Percentiles rank a stretch among this genome's conserved stretches.
These are phyloP conservation scores for Thecocarcelia acutangulata DNA, from an alignment of 2,888 invertebrate genomes.

Conservation along the genomic window DNA sequence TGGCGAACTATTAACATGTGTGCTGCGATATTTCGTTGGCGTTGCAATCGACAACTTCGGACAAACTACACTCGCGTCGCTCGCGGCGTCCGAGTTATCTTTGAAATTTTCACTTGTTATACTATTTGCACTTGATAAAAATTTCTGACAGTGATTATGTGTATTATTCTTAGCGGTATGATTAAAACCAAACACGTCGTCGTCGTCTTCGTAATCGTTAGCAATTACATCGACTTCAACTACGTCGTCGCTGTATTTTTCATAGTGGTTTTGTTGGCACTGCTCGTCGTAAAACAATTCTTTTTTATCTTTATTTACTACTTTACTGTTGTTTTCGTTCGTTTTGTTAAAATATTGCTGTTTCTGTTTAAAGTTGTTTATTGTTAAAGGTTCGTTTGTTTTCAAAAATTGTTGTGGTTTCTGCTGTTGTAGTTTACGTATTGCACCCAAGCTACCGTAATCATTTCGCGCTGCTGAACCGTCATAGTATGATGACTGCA, in stretches of 20 bases:
- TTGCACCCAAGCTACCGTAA: conserved; percentile 62
- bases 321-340: conserved; percentile 49
- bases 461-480: conserved; percentile 53
- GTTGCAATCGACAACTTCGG: conserved; percentile 43
- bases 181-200: conserved; percentile 68
- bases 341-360: conserved; percentile 33
- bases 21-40: conserved; percentile 75
- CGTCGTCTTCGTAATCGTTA: conserved; percentile 44
- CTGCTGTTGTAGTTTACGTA: conserved; percentile 56
- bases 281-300: conserved; percentile 35
- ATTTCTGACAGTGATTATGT: conserved; percentile 14
- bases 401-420: conserved; percentile 44
- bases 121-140: conserved; percentile 37
- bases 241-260: conserved; percentile 14
- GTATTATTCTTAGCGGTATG: conserved; percentile 50
- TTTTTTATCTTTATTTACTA: conserved; percentile 49
- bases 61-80: conserved; percentile 24
- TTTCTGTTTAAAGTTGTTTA: conserved; percentile 26
- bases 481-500: conserved; percentile 46
- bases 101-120: conserved; percentile 36
- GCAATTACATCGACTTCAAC: background rate
- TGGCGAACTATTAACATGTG: conserved; percentile 81
- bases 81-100: conserved; percentile 19
- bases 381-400: conserved; percentile 33
- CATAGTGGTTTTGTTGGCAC: conserved; percentile 14